phyloP scores from a whole-genome alignment of 2,797 vertebrate genomes.

The Spea hammondii region DNA sequence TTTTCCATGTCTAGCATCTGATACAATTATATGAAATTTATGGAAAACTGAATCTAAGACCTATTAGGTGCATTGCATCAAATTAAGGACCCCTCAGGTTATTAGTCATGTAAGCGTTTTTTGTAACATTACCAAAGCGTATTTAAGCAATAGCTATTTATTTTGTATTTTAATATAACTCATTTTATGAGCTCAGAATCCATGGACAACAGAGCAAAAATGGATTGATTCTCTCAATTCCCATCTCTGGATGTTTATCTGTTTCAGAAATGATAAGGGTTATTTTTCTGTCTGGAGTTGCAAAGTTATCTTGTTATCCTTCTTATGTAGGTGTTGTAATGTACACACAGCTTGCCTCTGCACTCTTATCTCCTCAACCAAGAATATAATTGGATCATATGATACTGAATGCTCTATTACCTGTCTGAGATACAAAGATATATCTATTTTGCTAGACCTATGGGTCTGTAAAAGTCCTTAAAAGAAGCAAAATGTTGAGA shows the following conservation, averaged over 20 bases:
- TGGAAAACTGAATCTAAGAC: background rate
- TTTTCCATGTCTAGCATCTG: background rate
- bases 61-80: background rate
- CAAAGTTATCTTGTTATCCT: constrained; percentile 52
- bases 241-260: constrained; percentile 52
- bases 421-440: constrained; percentile 44
- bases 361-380: constrained; percentile 43
- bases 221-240: constrained; percentile 44
- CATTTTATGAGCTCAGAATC: constrained; percentile 30
- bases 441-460: constrained; percentile 31
- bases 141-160: constrained; percentile 20
- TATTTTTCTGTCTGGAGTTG: constrained; percentile 46
- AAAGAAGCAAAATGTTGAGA: background rate
- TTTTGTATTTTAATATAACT: constrained; percentile 28
- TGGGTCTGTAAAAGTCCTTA: constrained; percentile 16
- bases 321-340: constrained; percentile 50
- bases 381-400: constrained; percentile 50
- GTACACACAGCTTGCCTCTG: constrained; percentile 32
- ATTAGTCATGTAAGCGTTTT: background rate
- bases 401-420: constrained; percentile 43
- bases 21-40: constrained; percentile 26
- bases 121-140: background rate
- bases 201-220: constrained; percentile 40
- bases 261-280: constrained; percentile 48
- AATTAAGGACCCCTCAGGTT: background rate